A percentile compares a stretch with the other conserved stretches of the same genome.
These are phyloP conservation scores for Tortrix viridana DNA, from an alignment of 2,888 invertebrate genomes.

Conservation along the genomic window DNA sequence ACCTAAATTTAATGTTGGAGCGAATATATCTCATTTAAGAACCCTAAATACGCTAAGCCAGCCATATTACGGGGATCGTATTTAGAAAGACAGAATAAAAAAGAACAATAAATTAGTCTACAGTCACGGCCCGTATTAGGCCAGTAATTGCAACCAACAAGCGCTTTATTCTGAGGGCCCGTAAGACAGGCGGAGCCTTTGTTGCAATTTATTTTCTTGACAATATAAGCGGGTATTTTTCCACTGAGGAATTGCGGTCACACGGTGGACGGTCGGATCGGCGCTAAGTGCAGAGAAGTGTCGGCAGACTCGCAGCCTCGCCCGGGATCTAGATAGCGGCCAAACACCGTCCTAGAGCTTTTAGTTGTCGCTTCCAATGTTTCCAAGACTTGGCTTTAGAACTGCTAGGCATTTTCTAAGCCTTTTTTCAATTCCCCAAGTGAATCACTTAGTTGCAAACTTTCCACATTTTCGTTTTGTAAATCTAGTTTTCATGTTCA, in stretches of 20 bases:
- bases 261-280: slow-evolving; percentile 52
- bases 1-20: not conserved
- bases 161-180: slow-evolving; percentile 53
- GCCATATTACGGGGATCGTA: slow-evolving; percentile 27
- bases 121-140: slow-evolving; percentile 52
- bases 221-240: slow-evolving; percentile 65
- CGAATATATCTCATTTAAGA: slow-evolving; percentile 12
- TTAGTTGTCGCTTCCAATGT: slow-evolving; percentile 59
- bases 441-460: slow-evolving; percentile 4
- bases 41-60: slow-evolving; percentile 19
- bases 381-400: slow-evolving; percentile 45
- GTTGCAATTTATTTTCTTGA: slow-evolving; percentile 60
- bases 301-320: slow-evolving; percentile 49
- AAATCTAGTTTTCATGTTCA: too few relatives aligned
- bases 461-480: too few relatives aligned
- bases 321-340: slow-evolving; percentile 48
- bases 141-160: slow-evolving; percentile 63
- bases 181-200: slow-evolving; percentile 31
- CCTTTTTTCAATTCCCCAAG: slow-evolving; percentile 25
- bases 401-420: slow-evolving; percentile 39
- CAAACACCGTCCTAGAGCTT: slow-evolving; percentile 60
- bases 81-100: slow-evolving; percentile 45
- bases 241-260: slow-evolving; percentile 66
- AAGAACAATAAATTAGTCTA: slow-evolving; percentile 57
- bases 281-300: slow-evolving; percentile 72